Percentiles rank a stretch among this genome's conserved stretches.
Conservation (phyloP, 2,113 vertebrate genomes). For the Rhizomys pruinosus region DNA sequence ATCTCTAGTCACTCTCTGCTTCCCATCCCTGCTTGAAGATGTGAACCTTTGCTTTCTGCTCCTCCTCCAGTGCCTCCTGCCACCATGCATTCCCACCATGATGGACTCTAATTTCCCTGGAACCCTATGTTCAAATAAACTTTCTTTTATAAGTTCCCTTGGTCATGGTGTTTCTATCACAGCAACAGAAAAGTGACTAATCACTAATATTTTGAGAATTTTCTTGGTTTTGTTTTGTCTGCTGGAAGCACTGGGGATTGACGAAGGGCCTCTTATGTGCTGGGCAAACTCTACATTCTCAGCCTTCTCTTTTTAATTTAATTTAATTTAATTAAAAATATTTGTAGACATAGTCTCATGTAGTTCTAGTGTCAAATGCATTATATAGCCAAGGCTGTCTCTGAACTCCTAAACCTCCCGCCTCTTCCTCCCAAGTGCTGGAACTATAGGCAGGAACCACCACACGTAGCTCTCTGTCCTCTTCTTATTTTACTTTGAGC, state of each 20-base stretch:
- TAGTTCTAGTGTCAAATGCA: neutral
- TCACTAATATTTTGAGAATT: neutral
- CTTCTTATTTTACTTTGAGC: neutral
- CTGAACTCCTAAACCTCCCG: neutral
- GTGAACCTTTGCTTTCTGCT: too few relatives aligned
- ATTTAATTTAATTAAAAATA: too few relatives aligned
- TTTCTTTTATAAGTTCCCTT: too few relatives aligned
- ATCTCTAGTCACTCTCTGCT: too few relatives aligned
- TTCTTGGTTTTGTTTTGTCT: neutral
- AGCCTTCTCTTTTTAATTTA: too few relatives aligned
- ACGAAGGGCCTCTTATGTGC: neutral
- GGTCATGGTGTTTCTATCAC: too few relatives aligned
- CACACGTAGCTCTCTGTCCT: neutral
- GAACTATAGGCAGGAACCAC: neutral
- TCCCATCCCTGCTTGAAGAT: too few relatives aligned
- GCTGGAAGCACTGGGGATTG: neutral
- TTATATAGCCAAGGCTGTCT: neutral
- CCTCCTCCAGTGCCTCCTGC: too few relatives aligned
- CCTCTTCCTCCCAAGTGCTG: neutral
- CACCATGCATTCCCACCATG: too few relatives aligned
- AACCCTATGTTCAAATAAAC: too few relatives aligned
- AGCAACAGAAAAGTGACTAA: too few relatives aligned
- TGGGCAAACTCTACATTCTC: neutral
- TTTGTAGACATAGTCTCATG: neutral
- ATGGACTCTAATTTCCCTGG: too few relatives aligned